A percentile compares a stretch with the other conserved stretches of the same genome.
These are phyloP conservation scores for Caenorhabditis imperialis DNA, from an alignment of 2,888 invertebrate genomes.

Conservation along the genomic window DNA sequence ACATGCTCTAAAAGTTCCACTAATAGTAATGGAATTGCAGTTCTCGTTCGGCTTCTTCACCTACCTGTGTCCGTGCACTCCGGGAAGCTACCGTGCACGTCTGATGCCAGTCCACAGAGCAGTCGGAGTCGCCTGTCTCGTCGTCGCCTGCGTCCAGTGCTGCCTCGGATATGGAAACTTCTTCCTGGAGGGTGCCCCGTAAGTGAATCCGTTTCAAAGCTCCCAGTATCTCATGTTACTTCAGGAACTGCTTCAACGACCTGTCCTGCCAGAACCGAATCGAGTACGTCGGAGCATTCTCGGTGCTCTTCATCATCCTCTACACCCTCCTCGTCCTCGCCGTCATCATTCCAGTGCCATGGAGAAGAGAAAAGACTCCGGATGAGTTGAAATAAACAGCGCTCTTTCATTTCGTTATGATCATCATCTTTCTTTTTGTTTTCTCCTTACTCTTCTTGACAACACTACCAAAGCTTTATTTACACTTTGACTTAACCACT, in stretches of 20 bases:
- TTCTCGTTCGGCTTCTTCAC: constrained; percentile 66
- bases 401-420: constrained; percentile 2
- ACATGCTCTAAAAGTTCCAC: too few species aligned
- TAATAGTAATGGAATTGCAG: constrained; percentile 43
- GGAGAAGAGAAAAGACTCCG: constrained; percentile 68
- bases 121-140: constrained; percentile 56
- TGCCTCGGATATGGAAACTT: constrained; percentile 50
- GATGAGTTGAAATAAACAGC: constrained; percentile 64
- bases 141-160: constrained; percentile 52
- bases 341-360: constrained; percentile 63
- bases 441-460: constrained; percentile 1
- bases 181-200: constrained; percentile 30
- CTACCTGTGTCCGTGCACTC: constrained; percentile 61
- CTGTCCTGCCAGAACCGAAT: constrained; percentile 61
- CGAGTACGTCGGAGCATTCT: constrained; percentile 64
- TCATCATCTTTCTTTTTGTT: constrained; percentile 11
- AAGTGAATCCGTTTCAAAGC: too few species aligned
- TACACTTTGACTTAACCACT: too few species aligned
- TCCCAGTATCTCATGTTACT: too few species aligned
- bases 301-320: constrained; percentile 64
- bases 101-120: constrained; percentile 66
- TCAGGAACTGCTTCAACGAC: constrained; percentile 56
- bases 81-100: constrained; percentile 50
- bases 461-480: not conserved
- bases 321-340: constrained; percentile 65